A percentile compares a stretch with the other conserved stretches of the same genome.
Conservation (phyloP, 2,113 vertebrate genomes). For the Paramisgurnus dabryanus region DNA sequence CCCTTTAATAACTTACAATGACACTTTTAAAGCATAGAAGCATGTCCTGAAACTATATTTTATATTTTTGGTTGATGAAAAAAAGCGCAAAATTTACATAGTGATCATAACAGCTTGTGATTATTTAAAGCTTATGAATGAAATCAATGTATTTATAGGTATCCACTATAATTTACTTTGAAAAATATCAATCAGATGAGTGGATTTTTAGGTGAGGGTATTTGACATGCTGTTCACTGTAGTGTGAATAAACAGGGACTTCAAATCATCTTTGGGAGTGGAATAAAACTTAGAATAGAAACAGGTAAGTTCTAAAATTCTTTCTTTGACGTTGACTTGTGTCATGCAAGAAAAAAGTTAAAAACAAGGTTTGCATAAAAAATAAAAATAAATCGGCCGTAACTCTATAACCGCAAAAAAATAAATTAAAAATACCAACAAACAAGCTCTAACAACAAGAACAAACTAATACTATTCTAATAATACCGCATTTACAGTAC, state of each 20-base stretch:
- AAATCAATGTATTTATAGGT: background rate
- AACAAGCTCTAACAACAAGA: no score
- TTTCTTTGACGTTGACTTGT: background rate
- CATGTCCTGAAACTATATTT: background rate
- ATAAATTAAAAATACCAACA: background rate
- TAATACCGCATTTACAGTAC: no score
- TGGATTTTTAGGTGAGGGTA: background rate
- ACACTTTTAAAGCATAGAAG: background rate
- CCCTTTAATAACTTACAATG: background rate
- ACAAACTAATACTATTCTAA: no score
- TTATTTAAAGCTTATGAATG: background rate
- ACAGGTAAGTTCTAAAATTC: constrained; percentile 43
- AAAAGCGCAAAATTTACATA: background rate
- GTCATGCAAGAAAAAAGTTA: no score
- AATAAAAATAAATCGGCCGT: no score
- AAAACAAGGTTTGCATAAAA: no score
- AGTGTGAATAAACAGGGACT: constrained; percentile 24
- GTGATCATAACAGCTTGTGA: background rate
- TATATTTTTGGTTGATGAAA: background rate
- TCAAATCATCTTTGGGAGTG: constrained; percentile 40
- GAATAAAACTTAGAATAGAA: constrained; percentile 42
- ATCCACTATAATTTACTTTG: background rate
- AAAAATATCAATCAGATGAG: background rate
- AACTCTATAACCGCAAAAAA: background rate
- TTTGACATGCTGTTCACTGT: constrained; percentile 12